Evolutionary conservation across 2,888 invertebrate genomes (phyloP).

Genomic region (Acanthoscelides obtectus): DNA sequence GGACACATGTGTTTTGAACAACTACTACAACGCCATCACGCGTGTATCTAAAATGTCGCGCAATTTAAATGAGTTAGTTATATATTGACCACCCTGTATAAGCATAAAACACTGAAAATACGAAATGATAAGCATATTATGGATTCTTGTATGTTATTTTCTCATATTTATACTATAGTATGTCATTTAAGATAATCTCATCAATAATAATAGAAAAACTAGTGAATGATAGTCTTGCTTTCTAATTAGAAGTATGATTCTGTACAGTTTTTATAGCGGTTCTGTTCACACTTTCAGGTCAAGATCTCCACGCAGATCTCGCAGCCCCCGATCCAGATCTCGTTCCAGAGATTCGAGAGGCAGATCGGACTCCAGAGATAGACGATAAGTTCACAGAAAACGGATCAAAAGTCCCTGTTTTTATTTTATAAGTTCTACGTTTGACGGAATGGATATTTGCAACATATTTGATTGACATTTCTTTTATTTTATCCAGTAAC

Average conservation of each 20-base stretch:
- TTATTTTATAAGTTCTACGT: neutral
- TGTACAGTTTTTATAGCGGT: neutral
- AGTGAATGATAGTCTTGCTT: neutral
- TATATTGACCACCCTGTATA: too few species aligned
- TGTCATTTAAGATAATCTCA: neutral
- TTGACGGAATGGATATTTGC: neutral
- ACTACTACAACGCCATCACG: too few species aligned
- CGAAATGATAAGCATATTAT: too few species aligned
- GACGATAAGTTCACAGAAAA: slow-evolving; percentile 43
- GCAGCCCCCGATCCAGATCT: slow-evolving; percentile 46
- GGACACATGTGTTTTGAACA: too few species aligned
- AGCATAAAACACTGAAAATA: too few species aligned
- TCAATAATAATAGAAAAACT: neutral
- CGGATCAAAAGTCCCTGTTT: neutral
- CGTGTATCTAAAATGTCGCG: too few species aligned
- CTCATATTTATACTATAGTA: too few species aligned
- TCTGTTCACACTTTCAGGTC: slow-evolving; percentile 38
- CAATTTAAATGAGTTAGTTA: too few species aligned
- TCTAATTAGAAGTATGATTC: neutral
- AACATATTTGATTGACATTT: neutral
- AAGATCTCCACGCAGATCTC: slow-evolving; percentile 45
- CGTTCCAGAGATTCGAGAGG: slow-evolving; percentile 43
- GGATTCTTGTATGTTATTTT: too few species aligned
- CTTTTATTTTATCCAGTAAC: neutral
- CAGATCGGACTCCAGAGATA: slow-evolving; percentile 49